Percentiles rank a stretch among this genome's conserved stretches.
phyloP scores from a whole-genome alignment of 1,140 invertebrate genomes.

The Atta colombica region DNA sequence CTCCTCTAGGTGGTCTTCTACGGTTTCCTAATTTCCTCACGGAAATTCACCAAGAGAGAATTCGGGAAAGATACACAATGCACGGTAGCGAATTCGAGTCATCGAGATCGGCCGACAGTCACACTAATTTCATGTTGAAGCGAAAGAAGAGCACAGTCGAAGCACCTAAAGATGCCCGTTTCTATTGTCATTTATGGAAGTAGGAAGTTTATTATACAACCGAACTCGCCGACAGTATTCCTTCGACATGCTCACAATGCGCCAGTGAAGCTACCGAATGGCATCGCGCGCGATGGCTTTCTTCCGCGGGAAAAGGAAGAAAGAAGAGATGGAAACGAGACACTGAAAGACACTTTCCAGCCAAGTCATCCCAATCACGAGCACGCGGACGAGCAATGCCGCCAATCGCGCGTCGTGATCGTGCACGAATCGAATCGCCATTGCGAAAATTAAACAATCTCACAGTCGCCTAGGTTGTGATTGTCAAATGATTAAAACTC shows the following conservation, averaged over 20 bases:
- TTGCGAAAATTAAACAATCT: constrained; percentile 57
- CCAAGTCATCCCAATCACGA: constrained; percentile 68
- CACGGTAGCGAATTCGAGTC: constrained; percentile 40
- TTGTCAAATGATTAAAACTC: constrained; percentile 43
- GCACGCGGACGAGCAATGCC: constrained; percentile 54
- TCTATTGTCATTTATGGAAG: constrained; percentile 58
- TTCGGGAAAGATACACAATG: constrained; percentile 45
- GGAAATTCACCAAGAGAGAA: constrained; percentile 34
- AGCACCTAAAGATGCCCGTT: constrained; percentile 20
- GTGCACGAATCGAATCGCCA: constrained; percentile 58
- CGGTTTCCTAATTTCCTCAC: constrained; percentile 17
- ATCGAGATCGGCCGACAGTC: constrained; percentile 43
- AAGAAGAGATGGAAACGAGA: constrained; percentile 61
- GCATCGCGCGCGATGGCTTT: constrained; percentile 52
- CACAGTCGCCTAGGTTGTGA: constrained; percentile 31
- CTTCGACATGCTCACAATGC: constrained; percentile 56
- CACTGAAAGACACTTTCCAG: constrained; percentile 65
- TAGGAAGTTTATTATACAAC: constrained; percentile 66
- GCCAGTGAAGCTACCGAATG: constrained; percentile 49
- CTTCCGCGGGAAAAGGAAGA: constrained; percentile 63
- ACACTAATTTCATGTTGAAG: constrained; percentile 49
- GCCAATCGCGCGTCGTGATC: constrained; percentile 67
- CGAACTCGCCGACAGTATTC: constrained; percentile 48
- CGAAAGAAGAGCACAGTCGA: background rate
- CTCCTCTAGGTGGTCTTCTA: constrained; percentile 55